Conservation (phyloP, 2,797 vertebrate species). For the Graptemys geographica region DNA sequence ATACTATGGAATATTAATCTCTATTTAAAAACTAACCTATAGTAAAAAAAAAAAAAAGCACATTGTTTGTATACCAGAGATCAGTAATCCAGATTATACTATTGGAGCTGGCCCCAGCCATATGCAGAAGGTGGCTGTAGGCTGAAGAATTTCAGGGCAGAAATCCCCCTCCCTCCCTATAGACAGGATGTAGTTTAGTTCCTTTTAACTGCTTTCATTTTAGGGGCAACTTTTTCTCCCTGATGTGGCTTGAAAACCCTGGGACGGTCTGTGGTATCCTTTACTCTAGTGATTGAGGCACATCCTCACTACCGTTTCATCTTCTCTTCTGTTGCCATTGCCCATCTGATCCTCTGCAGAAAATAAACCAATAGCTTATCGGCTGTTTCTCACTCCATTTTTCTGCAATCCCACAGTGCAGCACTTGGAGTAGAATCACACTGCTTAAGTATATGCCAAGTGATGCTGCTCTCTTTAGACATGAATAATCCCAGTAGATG, state of each 20-base stretch:
- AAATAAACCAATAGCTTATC: neutral
- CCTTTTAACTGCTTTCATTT: neutral
- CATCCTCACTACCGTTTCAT: neutral
- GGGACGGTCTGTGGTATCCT: rapidly evolving
- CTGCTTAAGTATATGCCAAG: neutral
- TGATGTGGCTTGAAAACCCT: neutral
- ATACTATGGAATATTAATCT: neutral
- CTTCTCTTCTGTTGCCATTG: neutral
- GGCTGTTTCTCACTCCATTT: neutral
- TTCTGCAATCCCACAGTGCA: neutral
- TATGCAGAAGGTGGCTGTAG: rapidly evolving
- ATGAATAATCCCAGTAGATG: neutral
- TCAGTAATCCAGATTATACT: rapidly evolving
- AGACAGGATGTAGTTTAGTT: neutral
- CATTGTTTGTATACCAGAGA: rapidly evolving
- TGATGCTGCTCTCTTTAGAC: neutral
- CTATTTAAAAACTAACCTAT: neutral
- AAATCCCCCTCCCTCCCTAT: neutral
- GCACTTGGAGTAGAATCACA: rapidly evolving
- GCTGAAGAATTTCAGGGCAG: neutral
- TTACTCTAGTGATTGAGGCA: neutral
- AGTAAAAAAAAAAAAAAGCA: neutral
- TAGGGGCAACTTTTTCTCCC: neutral
- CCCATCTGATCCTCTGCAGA: neutral
- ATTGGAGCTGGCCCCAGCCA: neutral